phyloP scores from a whole-genome alignment of 2,888 invertebrate species.

The Aproaerema taeniolella region DNA sequence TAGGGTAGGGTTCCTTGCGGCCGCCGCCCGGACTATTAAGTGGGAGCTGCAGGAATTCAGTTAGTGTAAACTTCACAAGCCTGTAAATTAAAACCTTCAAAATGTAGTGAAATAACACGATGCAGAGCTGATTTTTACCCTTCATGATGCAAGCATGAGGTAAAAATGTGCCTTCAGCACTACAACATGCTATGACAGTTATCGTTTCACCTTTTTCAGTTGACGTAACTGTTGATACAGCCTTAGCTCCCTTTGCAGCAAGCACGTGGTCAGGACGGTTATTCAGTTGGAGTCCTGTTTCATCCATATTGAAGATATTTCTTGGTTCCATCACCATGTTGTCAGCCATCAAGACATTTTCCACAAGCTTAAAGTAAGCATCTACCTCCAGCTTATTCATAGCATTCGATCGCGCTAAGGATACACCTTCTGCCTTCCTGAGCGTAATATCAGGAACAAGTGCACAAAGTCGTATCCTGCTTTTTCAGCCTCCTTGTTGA shows the following conservation, averaged over 20 bases:
- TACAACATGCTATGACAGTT: slow-evolving; percentile 23
- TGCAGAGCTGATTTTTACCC: slow-evolving; percentile 22
- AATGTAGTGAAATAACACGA: too few species aligned
- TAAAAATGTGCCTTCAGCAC: slow-evolving; percentile 25
- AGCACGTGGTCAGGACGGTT: slow-evolving; percentile 30
- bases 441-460: slow-evolving; percentile 9
- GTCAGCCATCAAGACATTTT: slow-evolving; percentile 19
- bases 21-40: too few species aligned
- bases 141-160: slow-evolving; percentile 23
- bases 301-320: slow-evolving; percentile 8
- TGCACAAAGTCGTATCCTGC: slow-evolving; percentile 16
- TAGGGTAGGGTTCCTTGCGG: too few species aligned
- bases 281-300: slow-evolving; percentile 8
- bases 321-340: slow-evolving; percentile 22
- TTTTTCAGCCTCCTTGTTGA: slow-evolving; percentile 14
- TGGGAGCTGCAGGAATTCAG: too few species aligned
- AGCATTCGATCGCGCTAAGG: slow-evolving; percentile 22
- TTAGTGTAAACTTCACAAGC: too few species aligned
- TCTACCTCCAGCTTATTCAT: slow-evolving; percentile 27
- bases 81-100: too few species aligned
- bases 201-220: slow-evolving; percentile 33
- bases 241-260: slow-evolving; percentile 32
- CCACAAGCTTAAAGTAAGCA: slow-evolving; percentile 24
- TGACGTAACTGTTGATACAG: slow-evolving; percentile 17
- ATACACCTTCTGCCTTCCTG: slow-evolving; percentile 30